Conservation (phyloP, 2,888 invertebrate genomes). For the Penaeus monodon region DNA sequence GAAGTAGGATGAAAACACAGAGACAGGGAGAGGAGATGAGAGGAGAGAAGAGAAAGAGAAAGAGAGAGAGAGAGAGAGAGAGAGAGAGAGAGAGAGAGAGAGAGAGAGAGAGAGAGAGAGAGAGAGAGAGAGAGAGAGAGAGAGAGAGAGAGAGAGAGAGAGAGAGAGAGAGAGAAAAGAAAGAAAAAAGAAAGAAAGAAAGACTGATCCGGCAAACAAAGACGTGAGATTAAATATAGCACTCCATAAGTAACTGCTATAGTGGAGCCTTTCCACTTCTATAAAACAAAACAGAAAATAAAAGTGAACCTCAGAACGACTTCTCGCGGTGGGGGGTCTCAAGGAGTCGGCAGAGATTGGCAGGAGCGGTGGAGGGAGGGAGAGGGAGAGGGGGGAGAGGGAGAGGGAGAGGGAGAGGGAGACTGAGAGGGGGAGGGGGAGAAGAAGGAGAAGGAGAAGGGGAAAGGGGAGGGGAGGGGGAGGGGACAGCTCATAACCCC, state of each 20-base stretch:
- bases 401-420: neutral
- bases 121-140: neutral
- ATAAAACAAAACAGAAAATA: no score
- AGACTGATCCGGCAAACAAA: neutral
- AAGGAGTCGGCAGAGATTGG: neutral
- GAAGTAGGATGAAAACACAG: neutral
- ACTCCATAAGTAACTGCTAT: no score
- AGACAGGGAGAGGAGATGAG: neutral
- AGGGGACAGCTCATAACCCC: neutral
- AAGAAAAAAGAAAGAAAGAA: neutral
- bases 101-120: neutral
- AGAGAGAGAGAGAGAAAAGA: neutral
- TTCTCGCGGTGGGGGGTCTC: no score
- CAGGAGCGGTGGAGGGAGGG: neutral
- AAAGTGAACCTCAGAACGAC: no score
- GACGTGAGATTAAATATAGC: neutral
- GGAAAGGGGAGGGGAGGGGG: neutral
- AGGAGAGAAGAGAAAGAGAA: neutral
- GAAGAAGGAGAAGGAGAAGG: neutral
- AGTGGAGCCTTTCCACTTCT: no score
- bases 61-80: conserved; percentile 8
- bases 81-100: neutral
- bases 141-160: no score
- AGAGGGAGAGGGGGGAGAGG: no score
- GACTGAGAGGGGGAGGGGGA: neutral